These are phyloP conservation scores for Sphaeramia orbicularis DNA, from an alignment of 2,797 vertebrate genomes.

Conservation along the genomic window DNA sequence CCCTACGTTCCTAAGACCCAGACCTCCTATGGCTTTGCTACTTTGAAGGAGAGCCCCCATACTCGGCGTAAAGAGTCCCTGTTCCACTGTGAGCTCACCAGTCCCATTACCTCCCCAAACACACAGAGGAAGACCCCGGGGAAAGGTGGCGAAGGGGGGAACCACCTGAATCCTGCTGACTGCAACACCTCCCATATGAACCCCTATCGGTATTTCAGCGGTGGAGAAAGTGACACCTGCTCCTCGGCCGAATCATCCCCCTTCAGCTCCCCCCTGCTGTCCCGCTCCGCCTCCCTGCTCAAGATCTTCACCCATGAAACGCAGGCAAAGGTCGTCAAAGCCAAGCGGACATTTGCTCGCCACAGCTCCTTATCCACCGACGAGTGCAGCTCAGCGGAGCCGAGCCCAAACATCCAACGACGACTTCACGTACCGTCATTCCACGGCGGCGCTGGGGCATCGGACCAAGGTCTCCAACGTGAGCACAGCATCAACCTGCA, in stretches of 20 bases:
- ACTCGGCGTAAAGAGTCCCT: constrained; percentile 95
- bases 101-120: constrained; percentile 90
- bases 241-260: constrained; percentile 97
- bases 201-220: constrained; percentile 94
- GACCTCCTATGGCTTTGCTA: constrained; percentile 95
- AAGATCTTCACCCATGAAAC: constrained; percentile 96
- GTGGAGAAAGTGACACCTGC: constrained; percentile 96
- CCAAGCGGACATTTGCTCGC: constrained; percentile 91
- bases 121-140: constrained; percentile 78
- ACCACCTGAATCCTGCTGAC: constrained; percentile 86
- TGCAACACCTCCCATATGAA: constrained; percentile 90
- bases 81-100: constrained; percentile 94
- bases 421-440: constrained; percentile 88
- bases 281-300: constrained; percentile 94
- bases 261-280: constrained; percentile 93
- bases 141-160: constrained; percentile 77
- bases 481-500: constrained; percentile 89
- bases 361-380: constrained; percentile 96
- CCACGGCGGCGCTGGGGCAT: constrained; percentile 66
- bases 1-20: constrained; percentile 96
- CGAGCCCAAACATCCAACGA: constrained; percentile 91
- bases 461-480: constrained; percentile 68
- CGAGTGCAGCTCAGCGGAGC: constrained; percentile 94
- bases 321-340: constrained; percentile 94
- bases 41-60: constrained; percentile 95